Percentiles rank a stretch among this genome's conserved stretches.
phyloP scores from a whole-genome alignment of 2,888 invertebrate genomes.

The Aromia moschata region DNA sequence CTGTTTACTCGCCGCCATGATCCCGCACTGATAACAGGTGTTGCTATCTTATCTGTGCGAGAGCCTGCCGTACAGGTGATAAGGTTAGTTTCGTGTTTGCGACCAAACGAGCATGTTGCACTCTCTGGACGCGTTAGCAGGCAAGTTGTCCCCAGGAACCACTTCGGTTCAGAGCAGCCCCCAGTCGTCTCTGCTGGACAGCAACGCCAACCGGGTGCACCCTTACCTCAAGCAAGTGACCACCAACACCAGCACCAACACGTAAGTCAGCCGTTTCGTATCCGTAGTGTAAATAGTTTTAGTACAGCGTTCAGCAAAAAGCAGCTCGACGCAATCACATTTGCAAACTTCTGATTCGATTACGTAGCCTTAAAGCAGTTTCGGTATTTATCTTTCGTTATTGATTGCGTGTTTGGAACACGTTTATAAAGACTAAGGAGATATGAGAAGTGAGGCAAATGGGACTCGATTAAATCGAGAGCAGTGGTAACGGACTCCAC shows the following conservation, averaged over 20 bases:
- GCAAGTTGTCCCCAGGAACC: conserved; percentile 87
- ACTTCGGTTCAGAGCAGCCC: conserved; percentile 46
- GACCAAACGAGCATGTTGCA: conserved; percentile 75
- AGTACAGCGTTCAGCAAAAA: too few species aligned
- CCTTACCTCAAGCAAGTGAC: conserved; percentile 66
- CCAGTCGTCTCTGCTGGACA: conserved; percentile 67
- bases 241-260: conserved; percentile 54
- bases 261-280: conserved; percentile 44
- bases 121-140: conserved; percentile 87
- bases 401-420: too few species aligned
- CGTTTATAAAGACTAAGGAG: too few species aligned
- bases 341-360: too few species aligned
- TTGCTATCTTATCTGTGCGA: conserved; percentile 51
- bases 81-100: conserved; percentile 52
- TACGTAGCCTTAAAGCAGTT: too few species aligned
- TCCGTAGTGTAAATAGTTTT: not conserved
- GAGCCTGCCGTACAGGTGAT: conserved; percentile 45
- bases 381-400: too few species aligned
- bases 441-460: too few species aligned
- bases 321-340: too few species aligned
- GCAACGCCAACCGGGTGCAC: conserved; percentile 75
- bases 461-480: too few species aligned
- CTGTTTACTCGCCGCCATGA: conserved; percentile 32
- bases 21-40: conserved; percentile 50
- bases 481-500: too few species aligned